A percentile compares a stretch with the other conserved stretches of the same genome.
Conservation (phyloP, 2,113 vertebrate species). For the Lophochroa leadbeateri region DNA sequence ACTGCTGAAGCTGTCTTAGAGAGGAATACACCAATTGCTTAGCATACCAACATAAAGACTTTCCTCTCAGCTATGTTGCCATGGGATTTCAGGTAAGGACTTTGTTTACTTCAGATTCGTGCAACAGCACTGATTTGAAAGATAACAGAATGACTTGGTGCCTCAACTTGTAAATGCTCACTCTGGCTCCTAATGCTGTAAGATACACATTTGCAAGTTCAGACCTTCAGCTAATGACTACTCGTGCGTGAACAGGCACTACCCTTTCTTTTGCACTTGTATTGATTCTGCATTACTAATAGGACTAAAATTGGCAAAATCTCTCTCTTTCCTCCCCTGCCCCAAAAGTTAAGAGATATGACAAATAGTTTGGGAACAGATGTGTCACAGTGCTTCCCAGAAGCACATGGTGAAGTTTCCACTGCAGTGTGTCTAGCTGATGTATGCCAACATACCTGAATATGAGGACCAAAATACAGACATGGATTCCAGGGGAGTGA, state of each 20-base stretch:
- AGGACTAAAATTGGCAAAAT: background rate
- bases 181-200: background rate
- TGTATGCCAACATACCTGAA: background rate
- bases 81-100: conserved; percentile 4
- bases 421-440: background rate
- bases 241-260: background rate
- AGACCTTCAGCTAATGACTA: background rate
- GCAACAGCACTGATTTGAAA: background rate
- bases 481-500: background rate
- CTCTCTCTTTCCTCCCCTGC: background rate
- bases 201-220: background rate
- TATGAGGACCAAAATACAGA: background rate
- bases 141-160: background rate
- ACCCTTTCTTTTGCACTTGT: background rate
- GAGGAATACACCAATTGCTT: background rate
- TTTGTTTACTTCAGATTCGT: background rate
- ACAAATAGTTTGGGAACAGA: background rate
- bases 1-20: background rate
- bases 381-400: background rate
- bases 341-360: background rate
- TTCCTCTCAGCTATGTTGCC: background rate
- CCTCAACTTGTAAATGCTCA: background rate
- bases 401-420: background rate
- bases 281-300: background rate
- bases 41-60: background rate